Conservation (phyloP, 2,113 vertebrate genomes). For the Theristicus caerulescens region DNA sequence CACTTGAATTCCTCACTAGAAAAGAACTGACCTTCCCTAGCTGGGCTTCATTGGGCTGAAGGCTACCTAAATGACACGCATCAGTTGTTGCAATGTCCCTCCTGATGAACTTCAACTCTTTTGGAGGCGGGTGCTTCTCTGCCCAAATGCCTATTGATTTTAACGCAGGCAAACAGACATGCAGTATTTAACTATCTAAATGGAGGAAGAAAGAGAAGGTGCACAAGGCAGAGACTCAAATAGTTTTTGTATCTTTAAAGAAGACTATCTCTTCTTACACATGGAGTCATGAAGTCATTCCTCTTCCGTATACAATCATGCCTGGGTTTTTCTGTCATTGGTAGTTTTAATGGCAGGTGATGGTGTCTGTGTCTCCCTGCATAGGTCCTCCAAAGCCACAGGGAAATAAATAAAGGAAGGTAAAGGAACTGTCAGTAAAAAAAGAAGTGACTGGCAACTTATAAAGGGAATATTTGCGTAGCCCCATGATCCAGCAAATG, state of each 20-base stretch:
- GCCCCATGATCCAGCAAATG: background rate
- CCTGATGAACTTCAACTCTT: background rate
- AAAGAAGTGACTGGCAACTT: background rate
- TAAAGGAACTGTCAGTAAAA: background rate
- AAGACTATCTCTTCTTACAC: background rate
- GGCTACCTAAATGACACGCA: background rate
- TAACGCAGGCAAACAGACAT: background rate
- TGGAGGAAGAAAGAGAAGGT: background rate
- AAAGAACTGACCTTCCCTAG: background rate
- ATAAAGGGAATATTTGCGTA: background rate
- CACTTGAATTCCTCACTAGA: background rate
- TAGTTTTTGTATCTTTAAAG: background rate
- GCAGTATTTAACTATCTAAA: background rate
- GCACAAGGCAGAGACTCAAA: fast-evolving
- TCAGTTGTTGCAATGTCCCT: background rate
- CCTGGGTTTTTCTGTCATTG: background rate
- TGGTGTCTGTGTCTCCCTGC: background rate
- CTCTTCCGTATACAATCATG: background rate
- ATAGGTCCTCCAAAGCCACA: background rate
- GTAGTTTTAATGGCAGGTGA: background rate
- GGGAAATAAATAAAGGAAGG: background rate
- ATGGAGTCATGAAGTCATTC: background rate
- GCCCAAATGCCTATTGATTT: background rate
- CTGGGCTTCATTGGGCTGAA: background rate
- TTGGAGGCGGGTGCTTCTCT: background rate